phyloP scores from a whole-genome alignment of 2,113 vertebrate genomes.

The Jaculus jaculus region DNA sequence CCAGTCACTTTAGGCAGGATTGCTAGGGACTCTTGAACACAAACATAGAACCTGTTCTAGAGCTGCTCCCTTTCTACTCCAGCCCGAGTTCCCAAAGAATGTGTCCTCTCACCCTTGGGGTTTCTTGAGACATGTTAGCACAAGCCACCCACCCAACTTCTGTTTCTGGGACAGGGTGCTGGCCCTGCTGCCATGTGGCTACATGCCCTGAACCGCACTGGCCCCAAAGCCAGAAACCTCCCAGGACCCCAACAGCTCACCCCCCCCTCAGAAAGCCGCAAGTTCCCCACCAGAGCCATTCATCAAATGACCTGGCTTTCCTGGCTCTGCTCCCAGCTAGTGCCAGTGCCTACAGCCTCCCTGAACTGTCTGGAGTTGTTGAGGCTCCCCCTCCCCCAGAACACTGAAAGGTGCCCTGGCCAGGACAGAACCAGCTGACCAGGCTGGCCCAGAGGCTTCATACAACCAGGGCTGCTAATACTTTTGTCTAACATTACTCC shows the following conservation, averaged over 20 bases:
- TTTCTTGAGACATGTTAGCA: background rate
- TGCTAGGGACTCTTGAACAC: background rate
- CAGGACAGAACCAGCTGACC: background rate
- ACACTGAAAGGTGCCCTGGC: background rate
- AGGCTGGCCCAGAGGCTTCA: background rate
- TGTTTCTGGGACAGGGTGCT: background rate
- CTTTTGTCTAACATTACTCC: constrained; percentile 61
- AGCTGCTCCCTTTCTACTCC: background rate
- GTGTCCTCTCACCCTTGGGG: background rate
- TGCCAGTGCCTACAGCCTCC: background rate
- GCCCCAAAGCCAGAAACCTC: background rate
- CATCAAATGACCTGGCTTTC: background rate
- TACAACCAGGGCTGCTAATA: constrained; percentile 29
- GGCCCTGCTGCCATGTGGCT: background rate
- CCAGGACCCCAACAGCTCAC: background rate
- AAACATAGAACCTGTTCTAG: accelerated
- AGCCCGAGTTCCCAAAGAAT: background rate
- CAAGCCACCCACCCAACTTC: background rate
- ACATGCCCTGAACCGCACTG: background rate
- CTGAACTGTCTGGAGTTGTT: accelerated
- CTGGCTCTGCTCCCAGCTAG: background rate
- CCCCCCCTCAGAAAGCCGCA: background rate
- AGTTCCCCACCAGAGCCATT: accelerated
- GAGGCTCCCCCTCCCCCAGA: background rate
- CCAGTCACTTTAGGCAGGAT: background rate